phyloP scores from a whole-genome alignment of 2,888 invertebrate genomes.

The Amblyjoppa proteus region DNA sequence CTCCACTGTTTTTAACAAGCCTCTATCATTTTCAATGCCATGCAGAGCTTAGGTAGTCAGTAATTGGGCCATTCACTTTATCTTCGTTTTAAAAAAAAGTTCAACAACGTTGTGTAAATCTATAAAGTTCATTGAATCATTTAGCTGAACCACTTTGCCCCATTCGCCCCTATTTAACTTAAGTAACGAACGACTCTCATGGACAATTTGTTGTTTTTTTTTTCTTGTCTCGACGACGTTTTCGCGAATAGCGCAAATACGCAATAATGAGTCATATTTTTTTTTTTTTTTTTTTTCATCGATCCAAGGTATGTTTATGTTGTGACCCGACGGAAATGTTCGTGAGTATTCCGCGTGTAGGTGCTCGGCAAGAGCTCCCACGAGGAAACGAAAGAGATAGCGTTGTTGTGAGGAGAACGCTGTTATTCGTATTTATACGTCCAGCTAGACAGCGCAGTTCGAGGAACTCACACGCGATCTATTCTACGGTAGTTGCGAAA shows the following conservation, averaged over 20 bases:
- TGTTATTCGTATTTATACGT: constrained; percentile 35
- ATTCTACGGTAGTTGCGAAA: constrained; percentile 57
- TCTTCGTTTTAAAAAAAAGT: background rate
- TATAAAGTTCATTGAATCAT: background rate
- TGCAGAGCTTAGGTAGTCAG: too few relatives aligned
- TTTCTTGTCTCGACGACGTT: background rate
- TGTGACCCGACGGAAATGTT: constrained; percentile 41
- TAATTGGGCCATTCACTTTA: background rate
- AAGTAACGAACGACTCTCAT: background rate
- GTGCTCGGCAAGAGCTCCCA: constrained; percentile 58
- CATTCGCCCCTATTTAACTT: too few relatives aligned
- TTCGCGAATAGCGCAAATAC: background rate
- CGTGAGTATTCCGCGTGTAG: constrained; percentile 64
- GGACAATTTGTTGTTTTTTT: background rate
- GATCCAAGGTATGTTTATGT: constrained; percentile 27
- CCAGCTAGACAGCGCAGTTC: constrained; percentile 33
- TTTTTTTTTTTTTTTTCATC: constrained; percentile 15
- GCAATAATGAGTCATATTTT: background rate
- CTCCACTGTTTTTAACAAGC: too few relatives aligned
- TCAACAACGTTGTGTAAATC: background rate
- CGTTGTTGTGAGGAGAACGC: constrained; percentile 19
- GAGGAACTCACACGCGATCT: constrained; percentile 32
- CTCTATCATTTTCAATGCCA: too few relatives aligned
- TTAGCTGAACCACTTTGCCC: too few relatives aligned
- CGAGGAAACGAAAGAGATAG: constrained; percentile 34